Conservation (phyloP, 2,888 invertebrate species). For the Callyntrura guangdongensis region DNA sequence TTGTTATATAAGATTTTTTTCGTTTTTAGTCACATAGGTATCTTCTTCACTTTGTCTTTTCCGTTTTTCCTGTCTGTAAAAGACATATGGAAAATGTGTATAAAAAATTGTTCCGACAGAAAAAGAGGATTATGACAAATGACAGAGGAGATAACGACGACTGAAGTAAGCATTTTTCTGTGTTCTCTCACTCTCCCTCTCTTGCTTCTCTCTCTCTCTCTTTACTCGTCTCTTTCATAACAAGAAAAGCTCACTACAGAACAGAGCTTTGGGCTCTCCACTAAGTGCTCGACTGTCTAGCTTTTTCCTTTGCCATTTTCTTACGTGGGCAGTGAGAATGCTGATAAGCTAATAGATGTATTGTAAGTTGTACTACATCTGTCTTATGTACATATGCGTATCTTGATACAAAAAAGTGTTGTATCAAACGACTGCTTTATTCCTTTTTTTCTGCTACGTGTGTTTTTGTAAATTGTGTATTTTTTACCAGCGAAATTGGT, state of each 20-base stretch:
- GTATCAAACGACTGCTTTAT: constrained; percentile 15
- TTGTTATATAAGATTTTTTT: not conserved
- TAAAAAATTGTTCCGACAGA: constrained; percentile 78
- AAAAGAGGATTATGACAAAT: constrained; percentile 80
- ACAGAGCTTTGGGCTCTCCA: constrained; percentile 49
- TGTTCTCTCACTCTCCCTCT: constrained; percentile 9
- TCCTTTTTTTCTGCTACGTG: constrained; percentile 43
- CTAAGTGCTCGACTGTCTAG: constrained; percentile 55
- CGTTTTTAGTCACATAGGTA: constrained; percentile 55
- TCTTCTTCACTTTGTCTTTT: constrained; percentile 74
- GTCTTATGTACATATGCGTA: not conserved
- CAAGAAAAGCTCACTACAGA: constrained; percentile 42
- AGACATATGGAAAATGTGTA: constrained; percentile 80
- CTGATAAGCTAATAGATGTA: not conserved
- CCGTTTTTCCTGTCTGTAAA: constrained; percentile 76
- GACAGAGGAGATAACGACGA: constrained; percentile 78
- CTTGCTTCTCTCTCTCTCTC: not conserved
- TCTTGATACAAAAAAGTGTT: constrained; percentile 37
- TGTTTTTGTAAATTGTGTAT: not conserved
- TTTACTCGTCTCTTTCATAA: constrained; percentile 5
- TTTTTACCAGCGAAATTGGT: constrained; percentile 37
- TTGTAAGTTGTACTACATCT: not conserved
- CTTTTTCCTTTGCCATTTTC: constrained; percentile 42
- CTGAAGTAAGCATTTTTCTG: constrained; percentile 76
- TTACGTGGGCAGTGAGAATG: constrained; percentile 31